A percentile compares a stretch with the other conserved stretches of the same genome.
phyloP scores from a whole-genome alignment of 30 jellyfish, hydroid and myxozoan species.

The Aurelia sp. region DNA sequence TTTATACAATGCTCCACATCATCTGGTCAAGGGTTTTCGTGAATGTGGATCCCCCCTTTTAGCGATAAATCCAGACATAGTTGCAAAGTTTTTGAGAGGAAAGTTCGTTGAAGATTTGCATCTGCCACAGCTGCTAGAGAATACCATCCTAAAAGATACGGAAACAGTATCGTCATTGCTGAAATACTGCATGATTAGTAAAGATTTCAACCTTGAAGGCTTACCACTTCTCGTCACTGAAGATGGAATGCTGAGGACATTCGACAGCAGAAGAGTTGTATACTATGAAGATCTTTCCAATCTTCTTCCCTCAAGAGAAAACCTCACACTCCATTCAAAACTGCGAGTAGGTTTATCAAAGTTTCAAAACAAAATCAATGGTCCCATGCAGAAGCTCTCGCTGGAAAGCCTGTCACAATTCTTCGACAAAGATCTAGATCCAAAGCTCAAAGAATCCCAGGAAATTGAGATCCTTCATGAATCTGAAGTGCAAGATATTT shows the following conservation, averaged over 20 bases:
- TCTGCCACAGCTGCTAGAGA: background rate
- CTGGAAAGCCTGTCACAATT: background rate
- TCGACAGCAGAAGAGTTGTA: conserved; percentile 15
- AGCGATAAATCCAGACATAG: conserved; percentile 40
- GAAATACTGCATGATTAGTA: conserved; percentile 49
- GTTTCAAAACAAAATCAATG: background rate
- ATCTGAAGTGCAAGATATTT: background rate
- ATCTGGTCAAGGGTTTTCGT: conserved; percentile 30
- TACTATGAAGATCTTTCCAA: conserved; percentile 36
- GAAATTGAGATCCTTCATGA: conserved; percentile 11
- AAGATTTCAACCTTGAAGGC: conserved; percentile 36
- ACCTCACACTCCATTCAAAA: conserved; percentile 10
- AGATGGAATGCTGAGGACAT: conserved; percentile 40
- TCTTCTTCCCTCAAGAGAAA: conserved; percentile 19
- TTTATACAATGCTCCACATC: conserved; percentile 55
- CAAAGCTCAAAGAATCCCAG: background rate
- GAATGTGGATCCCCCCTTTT: conserved; percentile 37
- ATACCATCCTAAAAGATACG: conserved; percentile 37
- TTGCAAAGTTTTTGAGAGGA: conserved; percentile 16
- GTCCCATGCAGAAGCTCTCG: conserved; percentile 13
- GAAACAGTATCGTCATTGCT: conserved; percentile 54
- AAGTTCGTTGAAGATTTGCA: conserved; percentile 23
- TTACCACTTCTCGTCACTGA: conserved; percentile 76
- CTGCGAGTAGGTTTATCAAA: background rate
- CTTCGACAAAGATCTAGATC: conserved; percentile 4